Conservation (phyloP, 2,888 invertebrate species). For the Epinotia bilunana region DNA sequence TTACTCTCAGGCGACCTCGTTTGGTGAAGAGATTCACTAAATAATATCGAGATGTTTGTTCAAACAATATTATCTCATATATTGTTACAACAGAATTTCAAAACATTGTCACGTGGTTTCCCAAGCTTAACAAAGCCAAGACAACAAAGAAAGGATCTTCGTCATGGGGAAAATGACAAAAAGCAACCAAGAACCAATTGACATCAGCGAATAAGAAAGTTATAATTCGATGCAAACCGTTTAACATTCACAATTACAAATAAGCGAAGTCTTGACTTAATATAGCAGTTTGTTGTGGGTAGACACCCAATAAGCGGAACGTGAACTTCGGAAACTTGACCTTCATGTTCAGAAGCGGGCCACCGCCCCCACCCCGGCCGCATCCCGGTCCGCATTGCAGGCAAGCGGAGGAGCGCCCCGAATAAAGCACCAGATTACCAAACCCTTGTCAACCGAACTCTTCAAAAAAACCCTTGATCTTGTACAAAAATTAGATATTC, state of each 20-base stretch:
- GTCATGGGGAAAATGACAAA: neutral
- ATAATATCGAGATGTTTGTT: conserved; percentile 34
- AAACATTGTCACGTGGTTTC: conserved; percentile 26
- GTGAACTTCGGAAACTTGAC: conserved; percentile 74
- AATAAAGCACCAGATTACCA: conserved; percentile 63
- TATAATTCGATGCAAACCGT: conserved; percentile 15
- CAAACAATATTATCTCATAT: conserved; percentile 39
- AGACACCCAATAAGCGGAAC: conserved; percentile 66
- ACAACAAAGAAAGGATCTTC: neutral
- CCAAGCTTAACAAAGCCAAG: neutral
- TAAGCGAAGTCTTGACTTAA: conserved; percentile 49
- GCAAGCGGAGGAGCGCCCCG: conserved; percentile 69
- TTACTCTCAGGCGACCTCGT: conserved; percentile 30
- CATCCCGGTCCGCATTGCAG: conserved; percentile 79
- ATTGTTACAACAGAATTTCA: conserved; percentile 26
- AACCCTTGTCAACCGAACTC: conserved; percentile 53
- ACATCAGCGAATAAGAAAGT: conserved; percentile 19
- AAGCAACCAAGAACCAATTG: neutral
- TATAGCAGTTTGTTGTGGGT: conserved; percentile 57
- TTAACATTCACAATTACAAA: conserved; percentile 30
- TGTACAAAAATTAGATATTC: conserved; percentile 43
- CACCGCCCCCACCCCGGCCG: conserved; percentile 54
- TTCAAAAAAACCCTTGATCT: conserved; percentile 52
- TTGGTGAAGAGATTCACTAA: conserved; percentile 31
- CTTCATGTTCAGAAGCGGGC: conserved; percentile 74